These are phyloP conservation scores for Coracias cyanogaster DNA, from an alignment of 2,797 vertebrate genomes.

Conservation along the genomic window DNA sequence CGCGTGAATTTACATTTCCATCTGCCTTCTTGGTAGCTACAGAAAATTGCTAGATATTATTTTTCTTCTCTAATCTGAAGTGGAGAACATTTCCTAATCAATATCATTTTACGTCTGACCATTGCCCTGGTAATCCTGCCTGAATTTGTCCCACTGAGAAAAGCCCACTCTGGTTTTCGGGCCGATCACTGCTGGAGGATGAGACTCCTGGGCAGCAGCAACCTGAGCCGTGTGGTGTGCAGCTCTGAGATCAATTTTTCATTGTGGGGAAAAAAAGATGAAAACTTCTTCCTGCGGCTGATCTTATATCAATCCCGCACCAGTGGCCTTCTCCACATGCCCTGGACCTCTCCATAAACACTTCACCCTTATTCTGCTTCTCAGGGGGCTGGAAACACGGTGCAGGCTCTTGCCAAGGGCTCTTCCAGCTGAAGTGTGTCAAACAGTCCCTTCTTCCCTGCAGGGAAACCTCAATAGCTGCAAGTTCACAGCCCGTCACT, in stretches of 20 bases:
- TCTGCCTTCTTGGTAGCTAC: conserved; percentile 14
- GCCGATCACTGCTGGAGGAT: neutral
- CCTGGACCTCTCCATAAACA: neutral
- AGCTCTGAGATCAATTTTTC: accelerated
- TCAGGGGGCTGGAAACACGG: neutral
- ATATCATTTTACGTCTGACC: neutral
- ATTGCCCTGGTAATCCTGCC: neutral
- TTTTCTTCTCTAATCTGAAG: conserved; percentile 32
- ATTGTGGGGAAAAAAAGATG: neutral
- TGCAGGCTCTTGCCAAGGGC: neutral
- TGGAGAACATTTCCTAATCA: neutral
- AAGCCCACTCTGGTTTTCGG: neutral
- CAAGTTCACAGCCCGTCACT: accelerated
- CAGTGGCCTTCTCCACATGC: accelerated
- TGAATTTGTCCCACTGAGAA: neutral
- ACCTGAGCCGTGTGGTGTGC: accelerated
- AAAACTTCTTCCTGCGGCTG: neutral
- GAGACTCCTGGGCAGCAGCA: neutral
- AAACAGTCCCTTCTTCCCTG: accelerated
- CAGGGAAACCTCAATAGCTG: neutral
- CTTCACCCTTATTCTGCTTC: neutral
- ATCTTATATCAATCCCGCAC: neutral
- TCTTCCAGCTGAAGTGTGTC: neutral
- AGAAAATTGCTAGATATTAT: neutral
- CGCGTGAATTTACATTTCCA: conserved; percentile 2